Evolutionary conservation across 2,888 invertebrate genomes (phyloP).

Genomic region (Heteromurus nitidus): DNA sequence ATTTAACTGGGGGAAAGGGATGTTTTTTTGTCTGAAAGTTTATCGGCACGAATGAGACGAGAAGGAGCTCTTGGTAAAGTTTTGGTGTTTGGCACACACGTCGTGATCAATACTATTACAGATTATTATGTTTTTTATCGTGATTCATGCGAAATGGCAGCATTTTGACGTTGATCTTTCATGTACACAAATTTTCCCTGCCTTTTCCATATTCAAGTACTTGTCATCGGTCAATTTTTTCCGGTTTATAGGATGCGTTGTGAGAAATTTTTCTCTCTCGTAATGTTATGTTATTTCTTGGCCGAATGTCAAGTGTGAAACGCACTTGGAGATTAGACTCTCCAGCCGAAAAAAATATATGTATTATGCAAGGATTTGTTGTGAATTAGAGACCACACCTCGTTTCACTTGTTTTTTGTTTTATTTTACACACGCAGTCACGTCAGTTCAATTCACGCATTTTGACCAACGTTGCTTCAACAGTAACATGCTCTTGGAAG

Average conservation of each 20-base stretch:
- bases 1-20: not conserved
- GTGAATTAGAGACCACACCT: too few relatives aligned
- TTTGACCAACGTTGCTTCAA: too few relatives aligned
- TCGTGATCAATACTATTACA: not conserved
- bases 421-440: not conserved
- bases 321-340: too few relatives aligned
- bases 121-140: not conserved
- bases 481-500: not conserved
- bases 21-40: not conserved
- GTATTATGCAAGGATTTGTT: too few relatives aligned
- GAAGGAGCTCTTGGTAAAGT: not conserved
- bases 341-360: too few relatives aligned
- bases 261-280: not conserved
- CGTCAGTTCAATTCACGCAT: too few relatives aligned
- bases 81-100: not conserved
- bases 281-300: not conserved
- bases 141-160: not conserved
- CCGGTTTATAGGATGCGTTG: not conserved
- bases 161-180: too few relatives aligned
- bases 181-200: too few relatives aligned
- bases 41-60: constrained; percentile 3
- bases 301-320: too few relatives aligned
- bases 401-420: not conserved
- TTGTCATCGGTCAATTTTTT: not conserved
- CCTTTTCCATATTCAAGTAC: too few relatives aligned